These are phyloP conservation scores for Alfaro cultratus DNA, from an alignment of 2,797 vertebrate genomes.

Conservation along the genomic window DNA sequence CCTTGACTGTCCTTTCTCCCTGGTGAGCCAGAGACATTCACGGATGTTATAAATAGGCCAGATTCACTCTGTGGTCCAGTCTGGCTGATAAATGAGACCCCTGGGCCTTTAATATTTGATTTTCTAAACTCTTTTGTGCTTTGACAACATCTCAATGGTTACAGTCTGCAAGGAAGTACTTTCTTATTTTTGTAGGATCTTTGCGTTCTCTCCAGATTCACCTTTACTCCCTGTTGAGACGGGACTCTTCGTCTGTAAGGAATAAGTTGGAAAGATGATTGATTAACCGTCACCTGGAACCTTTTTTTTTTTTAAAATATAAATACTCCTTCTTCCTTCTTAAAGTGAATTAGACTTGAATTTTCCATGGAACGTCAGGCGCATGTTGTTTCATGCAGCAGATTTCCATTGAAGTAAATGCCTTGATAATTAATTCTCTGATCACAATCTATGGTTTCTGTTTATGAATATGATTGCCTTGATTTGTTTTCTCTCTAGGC, in stretches of 20 bases:
- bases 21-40: slow-evolving; percentile 66
- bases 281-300: background rate
- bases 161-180: slow-evolving; percentile 57
- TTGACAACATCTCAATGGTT: slow-evolving; percentile 61
- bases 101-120: slow-evolving; percentile 63
- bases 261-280: background rate
- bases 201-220: slow-evolving; percentile 22
- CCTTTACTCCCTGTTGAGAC: slow-evolving; percentile 17
- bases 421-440: slow-evolving; percentile 10
- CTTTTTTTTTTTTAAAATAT: background rate
- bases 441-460: slow-evolving; percentile 34
- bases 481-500: background rate
- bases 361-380: slow-evolving; percentile 6
- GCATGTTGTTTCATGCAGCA: slow-evolving; percentile 54
- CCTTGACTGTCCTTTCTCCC: slow-evolving; percentile 63
- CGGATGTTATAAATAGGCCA: slow-evolving; percentile 70
- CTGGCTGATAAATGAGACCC: slow-evolving; percentile 59
- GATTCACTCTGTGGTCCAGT: slow-evolving; percentile 50
- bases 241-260: background rate
- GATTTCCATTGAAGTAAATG: slow-evolving; percentile 6
- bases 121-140: slow-evolving; percentile 63
- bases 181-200: slow-evolving; percentile 58
- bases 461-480: slow-evolving; percentile 20
- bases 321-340: background rate
- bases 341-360: background rate